Percentiles rank a stretch among this genome's conserved stretches.
phyloP scores from a whole-genome alignment of 2,888 invertebrate species.

The Malacosoma neustria region DNA sequence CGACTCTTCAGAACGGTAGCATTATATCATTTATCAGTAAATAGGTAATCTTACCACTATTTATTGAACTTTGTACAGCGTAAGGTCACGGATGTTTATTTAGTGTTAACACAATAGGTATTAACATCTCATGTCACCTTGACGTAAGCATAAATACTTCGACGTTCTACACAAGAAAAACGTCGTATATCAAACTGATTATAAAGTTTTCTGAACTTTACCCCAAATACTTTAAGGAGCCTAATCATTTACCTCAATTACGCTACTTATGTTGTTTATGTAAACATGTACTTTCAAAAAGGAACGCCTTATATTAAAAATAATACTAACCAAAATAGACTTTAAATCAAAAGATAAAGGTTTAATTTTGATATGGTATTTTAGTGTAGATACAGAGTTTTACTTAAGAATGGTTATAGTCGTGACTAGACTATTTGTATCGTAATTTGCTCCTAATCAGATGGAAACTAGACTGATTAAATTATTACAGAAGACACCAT shows the following conservation, averaged over 20 bases:
- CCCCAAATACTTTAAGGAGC: constrained; percentile 19
- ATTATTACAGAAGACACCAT: constrained; percentile 30
- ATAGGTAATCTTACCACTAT: constrained; percentile 43
- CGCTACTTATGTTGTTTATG: constrained; percentile 25
- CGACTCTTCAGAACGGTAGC: constrained; percentile 22
- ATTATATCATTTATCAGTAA: constrained; percentile 20
- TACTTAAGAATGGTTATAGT: constrained; percentile 15
- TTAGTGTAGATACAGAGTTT: constrained; percentile 15
- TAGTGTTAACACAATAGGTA: constrained; percentile 66
- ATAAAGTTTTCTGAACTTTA: constrained; percentile 27
- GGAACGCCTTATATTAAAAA: constrained; percentile 10
- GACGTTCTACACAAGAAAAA: constrained; percentile 22
- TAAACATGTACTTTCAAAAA: constrained; percentile 8
- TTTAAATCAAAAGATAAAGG: constrained; percentile 9
- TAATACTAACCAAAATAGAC: background rate
- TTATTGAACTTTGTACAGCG: constrained; percentile 64
- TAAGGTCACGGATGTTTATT: constrained; percentile 70
- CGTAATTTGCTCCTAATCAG: constrained; percentile 71
- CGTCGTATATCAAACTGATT: constrained; percentile 17
- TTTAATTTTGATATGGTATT: constrained; percentile 11
- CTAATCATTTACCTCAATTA: constrained; percentile 23
- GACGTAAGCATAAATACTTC: constrained; percentile 58
- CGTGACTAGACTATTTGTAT: constrained; percentile 69
- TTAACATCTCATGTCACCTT: constrained; percentile 71
- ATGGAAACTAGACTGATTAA: constrained; percentile 71